A percentile compares a stretch with the other conserved stretches of the same genome.
Conservation (phyloP, 2,113 vertebrate species). For the Oxyruncus cristatus region DNA sequence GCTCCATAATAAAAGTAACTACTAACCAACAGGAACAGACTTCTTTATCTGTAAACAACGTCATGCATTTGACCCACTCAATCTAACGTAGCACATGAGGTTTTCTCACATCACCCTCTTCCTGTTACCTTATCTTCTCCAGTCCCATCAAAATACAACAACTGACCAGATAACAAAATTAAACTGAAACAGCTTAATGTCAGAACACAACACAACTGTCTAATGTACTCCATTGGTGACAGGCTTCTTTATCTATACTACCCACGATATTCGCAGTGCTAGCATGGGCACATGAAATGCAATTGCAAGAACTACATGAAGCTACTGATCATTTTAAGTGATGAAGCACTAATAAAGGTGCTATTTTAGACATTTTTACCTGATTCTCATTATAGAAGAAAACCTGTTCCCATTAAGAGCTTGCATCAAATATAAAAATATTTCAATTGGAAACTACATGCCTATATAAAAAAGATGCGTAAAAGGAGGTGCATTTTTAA, state of each 20-base stretch:
- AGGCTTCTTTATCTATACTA: background rate
- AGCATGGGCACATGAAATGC: background rate
- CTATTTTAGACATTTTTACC: background rate
- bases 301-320: background rate
- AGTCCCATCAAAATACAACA: conserved; percentile 7
- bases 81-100: background rate
- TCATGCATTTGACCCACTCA: background rate
- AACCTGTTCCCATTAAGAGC: background rate
- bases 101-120: conserved; percentile 35
- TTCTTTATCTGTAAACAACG: background rate
- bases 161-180: conserved; percentile 38
- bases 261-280: background rate
- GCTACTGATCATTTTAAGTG: background rate
- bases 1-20: background rate
- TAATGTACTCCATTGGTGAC: background rate
- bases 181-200: background rate
- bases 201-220: conserved; percentile 30
- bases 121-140: conserved; percentile 47
- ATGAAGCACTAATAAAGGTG: background rate
- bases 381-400: background rate
- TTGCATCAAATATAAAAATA: background rate
- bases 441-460: background rate
- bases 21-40: background rate
- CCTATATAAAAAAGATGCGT: background rate
- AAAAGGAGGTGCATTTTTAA: background rate